Conservation (phyloP, 2,797 vertebrate species). For the Pseudopleuronectes americanus region DNA sequence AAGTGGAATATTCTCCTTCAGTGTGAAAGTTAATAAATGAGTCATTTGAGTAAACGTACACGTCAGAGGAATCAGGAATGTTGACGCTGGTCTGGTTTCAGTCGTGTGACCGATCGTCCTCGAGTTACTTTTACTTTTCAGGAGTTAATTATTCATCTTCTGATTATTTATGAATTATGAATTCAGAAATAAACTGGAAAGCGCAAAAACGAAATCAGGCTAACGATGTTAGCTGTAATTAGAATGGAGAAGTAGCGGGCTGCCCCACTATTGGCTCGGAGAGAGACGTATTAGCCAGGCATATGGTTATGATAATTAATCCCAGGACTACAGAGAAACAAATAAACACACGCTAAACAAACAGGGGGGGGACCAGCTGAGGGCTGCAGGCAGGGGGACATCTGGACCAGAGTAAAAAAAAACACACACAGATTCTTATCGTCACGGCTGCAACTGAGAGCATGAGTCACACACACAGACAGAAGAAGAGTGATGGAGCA, state of each 20-base stretch:
- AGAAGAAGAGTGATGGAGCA: constrained; percentile 25
- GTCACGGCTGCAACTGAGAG: constrained; percentile 30
- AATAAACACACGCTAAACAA: constrained; percentile 80
- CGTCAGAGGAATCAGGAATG: background rate
- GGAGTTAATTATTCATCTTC: constrained; percentile 61
- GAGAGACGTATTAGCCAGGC: constrained; percentile 75
- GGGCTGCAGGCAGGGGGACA: constrained; percentile 68
- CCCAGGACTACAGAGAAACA: constrained; percentile 82
- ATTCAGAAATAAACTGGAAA: constrained; percentile 50
- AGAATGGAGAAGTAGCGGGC: constrained; percentile 70
- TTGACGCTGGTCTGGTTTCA: too few relatives aligned
- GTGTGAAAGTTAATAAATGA: constrained; percentile 37
- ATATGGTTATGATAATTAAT: constrained; percentile 86
- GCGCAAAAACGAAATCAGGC: constrained; percentile 60
- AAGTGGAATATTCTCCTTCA: constrained; percentile 13
- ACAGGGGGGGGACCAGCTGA: constrained; percentile 75
- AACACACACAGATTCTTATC: constrained; percentile 73
- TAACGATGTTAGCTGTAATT: constrained; percentile 76
- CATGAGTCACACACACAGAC: constrained; percentile 30
- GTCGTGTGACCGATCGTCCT: constrained; percentile 26
- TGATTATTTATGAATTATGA: constrained; percentile 50
- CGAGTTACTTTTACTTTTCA: constrained; percentile 4
- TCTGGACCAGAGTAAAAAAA: constrained; percentile 45
- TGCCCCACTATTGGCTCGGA: constrained; percentile 72
- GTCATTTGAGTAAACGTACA: constrained; percentile 23